Evolutionary conservation across 1,140 invertebrate genomes (phyloP), one percentile per base, ranked within the genome.

Genomic region (Medauroidea extradentata): DNA sequence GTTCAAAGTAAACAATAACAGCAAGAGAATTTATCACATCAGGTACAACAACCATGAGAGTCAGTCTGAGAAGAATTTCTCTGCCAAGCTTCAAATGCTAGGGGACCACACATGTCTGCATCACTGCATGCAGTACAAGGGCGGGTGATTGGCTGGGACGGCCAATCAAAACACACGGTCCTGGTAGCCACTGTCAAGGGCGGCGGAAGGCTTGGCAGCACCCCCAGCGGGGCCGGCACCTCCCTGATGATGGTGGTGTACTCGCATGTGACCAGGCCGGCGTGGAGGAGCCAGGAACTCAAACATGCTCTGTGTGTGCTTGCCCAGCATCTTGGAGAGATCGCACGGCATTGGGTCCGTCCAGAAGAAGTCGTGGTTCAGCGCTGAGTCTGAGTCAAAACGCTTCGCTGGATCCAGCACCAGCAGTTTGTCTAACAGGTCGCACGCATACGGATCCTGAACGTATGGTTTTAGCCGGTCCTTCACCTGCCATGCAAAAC

Each of bases 291-390:
- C 93, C 46, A 96, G 75, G 71, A 92, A 98, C 74, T 98, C 95
- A 71, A 98, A 98, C 94, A 97, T 98, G 71, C 92, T 96, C 65
- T 94, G 93, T 0, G 87, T 88, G 71, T 96, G 93, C 67, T 95
- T 91, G 0, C 91, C 91, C 46, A 98, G 75, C 93, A 97, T 97
- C 78, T 91, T 92, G 24, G 85, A 89, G 1, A 98, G 76, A 70
- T 96, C 93, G 69, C 86, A 88, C 0, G 95, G 94, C 87, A 96
- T 91, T 25, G 97, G 96, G 72, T 97, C 94, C 1, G 87, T 93
- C 93, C 94, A 99, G 73, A 99, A 99, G 73, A 99, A 99, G 69
- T 98, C 94, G 67, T 99, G 95, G 79, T 98, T 96, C 1, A 99
- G 71, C 0, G 96, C 96, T 1, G 88, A 88, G 70, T 99, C 95